These are phyloP conservation scores for Crotalus helleri DNA, from an alignment of 2,113 vertebrate species.

Conservation along the genomic window DNA sequence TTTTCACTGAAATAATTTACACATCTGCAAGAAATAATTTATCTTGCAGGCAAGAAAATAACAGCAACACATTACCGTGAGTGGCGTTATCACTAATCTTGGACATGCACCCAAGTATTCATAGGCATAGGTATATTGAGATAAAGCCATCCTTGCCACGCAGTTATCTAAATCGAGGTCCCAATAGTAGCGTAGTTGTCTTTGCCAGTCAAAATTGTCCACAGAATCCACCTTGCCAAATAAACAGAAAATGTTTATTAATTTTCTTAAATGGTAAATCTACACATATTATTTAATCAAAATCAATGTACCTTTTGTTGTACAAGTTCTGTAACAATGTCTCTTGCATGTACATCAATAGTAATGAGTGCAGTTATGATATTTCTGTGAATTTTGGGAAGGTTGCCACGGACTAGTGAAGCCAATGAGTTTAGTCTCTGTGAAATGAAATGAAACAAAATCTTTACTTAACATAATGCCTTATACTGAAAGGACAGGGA, in stretches of 20 bases:
- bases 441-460: conserved; percentile 19
- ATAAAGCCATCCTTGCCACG: conserved; percentile 80
- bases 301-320: conserved; percentile 65
- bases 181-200: conserved; percentile 81
- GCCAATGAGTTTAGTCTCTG: conserved; percentile 82
- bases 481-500: neutral
- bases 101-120: conserved; percentile 82
- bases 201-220: conserved; percentile 82
- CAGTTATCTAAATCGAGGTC: conserved; percentile 78
- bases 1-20: neutral
- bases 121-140: conserved; percentile 80
- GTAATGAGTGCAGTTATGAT: conserved; percentile 83
- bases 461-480: neutral
- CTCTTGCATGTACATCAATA: conserved; percentile 80
- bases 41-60: neutral
- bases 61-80: conserved; percentile 67
- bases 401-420: conserved; percentile 72
- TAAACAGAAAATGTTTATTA: neutral
- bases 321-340: conserved; percentile 79
- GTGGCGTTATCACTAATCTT: conserved; percentile 78
- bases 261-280: neutral
- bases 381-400: conserved; percentile 78
- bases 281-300: conserved; percentile 4
- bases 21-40: neutral
- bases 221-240: conserved; percentile 67